Evolutionary conservation across 2,888 invertebrate species (phyloP).

Genomic region (Ceramica pisi): DNA sequence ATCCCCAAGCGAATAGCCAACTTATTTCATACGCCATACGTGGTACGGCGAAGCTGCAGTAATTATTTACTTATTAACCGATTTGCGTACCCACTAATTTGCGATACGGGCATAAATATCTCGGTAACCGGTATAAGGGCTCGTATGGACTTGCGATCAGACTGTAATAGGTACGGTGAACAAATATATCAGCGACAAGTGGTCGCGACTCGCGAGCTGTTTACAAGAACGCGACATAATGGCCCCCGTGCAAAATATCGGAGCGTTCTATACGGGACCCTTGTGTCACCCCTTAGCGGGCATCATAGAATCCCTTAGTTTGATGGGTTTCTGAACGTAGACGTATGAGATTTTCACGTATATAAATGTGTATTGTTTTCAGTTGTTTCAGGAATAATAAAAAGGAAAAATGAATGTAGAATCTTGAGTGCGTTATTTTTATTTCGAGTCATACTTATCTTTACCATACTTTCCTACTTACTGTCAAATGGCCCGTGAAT

Average conservation of each 20-base stretch:
- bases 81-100: slow-evolving; percentile 61
- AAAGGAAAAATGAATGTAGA: no score
- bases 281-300: background rate
- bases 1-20: slow-evolving; percentile 46
- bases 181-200: slow-evolving; percentile 88
- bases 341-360: background rate
- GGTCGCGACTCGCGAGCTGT: slow-evolving; percentile 79
- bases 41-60: slow-evolving; percentile 41
- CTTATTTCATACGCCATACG: slow-evolving; percentile 47
- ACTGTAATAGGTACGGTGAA: slow-evolving; percentile 76
- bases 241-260: slow-evolving; percentile 81
- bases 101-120: slow-evolving; percentile 61
- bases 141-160: slow-evolving; percentile 47
- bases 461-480: no score
- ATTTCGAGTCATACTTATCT: no score
- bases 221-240: slow-evolving; percentile 89
- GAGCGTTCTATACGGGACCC: slow-evolving; percentile 66
- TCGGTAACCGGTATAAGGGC: slow-evolving; percentile 63
- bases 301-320: background rate
- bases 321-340: background rate
- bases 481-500: no score
- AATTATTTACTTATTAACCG: slow-evolving; percentile 66
- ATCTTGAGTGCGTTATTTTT: no score
- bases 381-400: background rate
- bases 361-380: background rate